These are phyloP conservation scores for Trichonephila clavata DNA, from an alignment of 1,140 invertebrate genomes.

Conservation along the genomic window DNA sequence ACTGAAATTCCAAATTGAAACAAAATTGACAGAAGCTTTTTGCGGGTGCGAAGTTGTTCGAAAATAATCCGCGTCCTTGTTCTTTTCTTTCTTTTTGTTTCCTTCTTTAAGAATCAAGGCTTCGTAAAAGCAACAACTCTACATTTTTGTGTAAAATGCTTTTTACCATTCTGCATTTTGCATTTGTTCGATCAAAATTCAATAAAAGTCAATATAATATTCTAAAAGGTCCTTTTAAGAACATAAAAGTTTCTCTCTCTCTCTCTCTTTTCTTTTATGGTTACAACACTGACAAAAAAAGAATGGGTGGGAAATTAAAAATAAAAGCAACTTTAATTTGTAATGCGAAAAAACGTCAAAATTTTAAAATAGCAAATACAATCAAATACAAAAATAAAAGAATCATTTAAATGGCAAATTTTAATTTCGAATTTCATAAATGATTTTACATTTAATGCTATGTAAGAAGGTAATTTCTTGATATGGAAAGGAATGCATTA, in stretches of 20 bases:
- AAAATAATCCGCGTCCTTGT: neutral
- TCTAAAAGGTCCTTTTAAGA: neutral
- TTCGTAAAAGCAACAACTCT: neutral
- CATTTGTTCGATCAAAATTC: neutral
- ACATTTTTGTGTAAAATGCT: neutral
- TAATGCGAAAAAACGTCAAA: neutral
- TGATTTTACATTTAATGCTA: too few relatives aligned
- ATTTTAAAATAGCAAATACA: neutral
- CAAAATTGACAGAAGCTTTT: conserved; percentile 27
- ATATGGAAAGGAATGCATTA: too few relatives aligned
- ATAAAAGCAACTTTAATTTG: neutral
- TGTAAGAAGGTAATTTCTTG: too few relatives aligned
- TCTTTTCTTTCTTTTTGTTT: neutral
- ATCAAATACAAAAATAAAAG: neutral
- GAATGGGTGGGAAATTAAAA: neutral
- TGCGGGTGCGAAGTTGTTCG: neutral
- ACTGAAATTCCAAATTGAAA: conserved; percentile 19
- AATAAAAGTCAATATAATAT: conserved; percentile 4
- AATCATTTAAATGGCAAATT: too few relatives aligned
- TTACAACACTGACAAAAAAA: neutral
- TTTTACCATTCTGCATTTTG: neutral
- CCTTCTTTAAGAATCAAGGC: neutral
- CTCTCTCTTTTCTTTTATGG: neutral
- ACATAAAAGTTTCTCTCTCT: too few relatives aligned
- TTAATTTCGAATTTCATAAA: too few relatives aligned